A percentile compares a stretch with the other conserved stretches of the same genome.
phyloP scores from a whole-genome alignment of 2,797 vertebrate genomes.

The Coluber constrictor region DNA sequence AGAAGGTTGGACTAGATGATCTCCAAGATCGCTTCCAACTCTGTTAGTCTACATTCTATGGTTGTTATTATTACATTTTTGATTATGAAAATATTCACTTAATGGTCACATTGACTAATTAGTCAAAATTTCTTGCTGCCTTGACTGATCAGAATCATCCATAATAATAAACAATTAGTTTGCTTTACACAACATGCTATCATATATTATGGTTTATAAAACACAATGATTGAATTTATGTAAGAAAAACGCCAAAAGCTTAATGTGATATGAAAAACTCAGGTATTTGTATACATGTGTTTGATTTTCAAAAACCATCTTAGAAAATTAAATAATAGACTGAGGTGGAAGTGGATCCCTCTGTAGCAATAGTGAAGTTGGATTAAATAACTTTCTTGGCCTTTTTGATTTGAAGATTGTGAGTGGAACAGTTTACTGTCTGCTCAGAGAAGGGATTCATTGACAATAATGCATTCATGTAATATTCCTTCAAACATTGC shows the following conservation, averaged over 20 bases:
- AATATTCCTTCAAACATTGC: background rate
- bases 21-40: too few species aligned
- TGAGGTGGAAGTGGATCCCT: background rate
- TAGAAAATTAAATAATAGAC: background rate
- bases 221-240: background rate
- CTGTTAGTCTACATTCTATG: too few species aligned
- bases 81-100: background rate
- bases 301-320: background rate
- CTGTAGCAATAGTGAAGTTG: background rate
- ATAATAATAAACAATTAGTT: background rate
- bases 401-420: background rate
- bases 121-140: background rate
- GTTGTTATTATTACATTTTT: background rate
- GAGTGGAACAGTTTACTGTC: background rate
- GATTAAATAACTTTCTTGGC: background rate
- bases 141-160: background rate
- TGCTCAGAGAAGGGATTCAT: background rate
- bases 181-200: background rate
- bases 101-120: background rate
- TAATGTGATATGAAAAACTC: background rate
- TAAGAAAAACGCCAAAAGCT: background rate
- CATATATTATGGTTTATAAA: background rate
- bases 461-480: background rate
- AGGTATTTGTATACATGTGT: background rate
- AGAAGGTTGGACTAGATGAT: too few species aligned